These are phyloP conservation scores for Pygmarrhopalites habei DNA, from an alignment of 1,140 invertebrate species.

Conservation along the genomic window DNA sequence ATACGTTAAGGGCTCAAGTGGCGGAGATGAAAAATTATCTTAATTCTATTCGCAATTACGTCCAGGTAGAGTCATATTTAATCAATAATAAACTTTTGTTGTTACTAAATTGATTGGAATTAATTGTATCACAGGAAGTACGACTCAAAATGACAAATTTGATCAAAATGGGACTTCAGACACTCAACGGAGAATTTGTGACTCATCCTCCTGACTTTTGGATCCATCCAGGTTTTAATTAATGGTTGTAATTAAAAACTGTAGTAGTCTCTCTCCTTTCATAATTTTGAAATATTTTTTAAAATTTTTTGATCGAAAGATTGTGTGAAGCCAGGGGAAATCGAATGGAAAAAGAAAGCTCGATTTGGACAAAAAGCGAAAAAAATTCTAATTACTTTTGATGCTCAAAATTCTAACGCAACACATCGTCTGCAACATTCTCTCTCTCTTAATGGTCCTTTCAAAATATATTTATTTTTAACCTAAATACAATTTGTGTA, in stretches of 20 bases:
- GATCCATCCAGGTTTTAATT: conserved; percentile 19
- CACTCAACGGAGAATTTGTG: conserved; percentile 30
- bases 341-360: neutral
- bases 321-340: neutral
- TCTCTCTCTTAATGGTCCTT: conserved; percentile 19
- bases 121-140: too few relatives aligned
- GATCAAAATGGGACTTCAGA: conserved; percentile 32
- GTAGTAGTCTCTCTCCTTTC: neutral
- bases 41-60: conserved; percentile 27
- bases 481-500: too few relatives aligned
- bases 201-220: conserved; percentile 22
- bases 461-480: too few relatives aligned
- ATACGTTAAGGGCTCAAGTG: too few relatives aligned
- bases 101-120: too few relatives aligned
- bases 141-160: conserved; percentile 39
- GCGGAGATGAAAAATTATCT: conserved; percentile 24
- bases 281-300: neutral
- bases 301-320: too few relatives aligned
- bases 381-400: conserved; percentile 14
- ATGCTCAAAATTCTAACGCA: conserved; percentile 4
- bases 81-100: too few relatives aligned
- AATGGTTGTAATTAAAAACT: too few relatives aligned
- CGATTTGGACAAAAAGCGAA: neutral
- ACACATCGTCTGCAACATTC: conserved; percentile 2
- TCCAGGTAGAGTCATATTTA: too few relatives aligned